Evolutionary conservation across 2,113 vertebrate genomes (phyloP).

Genomic region (Aphyosemion australe): DNA sequence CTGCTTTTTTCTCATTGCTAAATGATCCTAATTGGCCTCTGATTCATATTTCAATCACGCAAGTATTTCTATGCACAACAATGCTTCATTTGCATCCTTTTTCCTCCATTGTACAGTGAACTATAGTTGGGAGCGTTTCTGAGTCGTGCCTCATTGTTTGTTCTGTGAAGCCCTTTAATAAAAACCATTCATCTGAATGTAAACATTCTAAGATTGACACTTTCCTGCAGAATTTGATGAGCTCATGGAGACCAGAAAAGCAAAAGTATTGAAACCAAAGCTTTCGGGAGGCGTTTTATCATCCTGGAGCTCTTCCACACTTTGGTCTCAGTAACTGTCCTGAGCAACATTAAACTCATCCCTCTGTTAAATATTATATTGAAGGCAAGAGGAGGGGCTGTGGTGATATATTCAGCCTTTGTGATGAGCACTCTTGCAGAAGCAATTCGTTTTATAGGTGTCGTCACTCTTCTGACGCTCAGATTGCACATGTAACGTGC

Average conservation of each 20-base stretch:
- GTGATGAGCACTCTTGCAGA: constrained; percentile 20
- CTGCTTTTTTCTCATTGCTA: constrained; percentile 15
- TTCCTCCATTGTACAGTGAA: background rate
- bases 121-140: constrained; percentile 14
- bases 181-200: constrained; percentile 40
- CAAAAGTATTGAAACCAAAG: constrained; percentile 1
- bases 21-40: constrained; percentile 12
- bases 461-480: constrained; percentile 30
- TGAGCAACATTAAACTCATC: constrained; percentile 43
- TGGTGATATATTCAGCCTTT: constrained; percentile 3
- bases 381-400: constrained; percentile 7
- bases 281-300: constrained; percentile 31
- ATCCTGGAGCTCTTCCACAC: constrained; percentile 10
- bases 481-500: background rate
- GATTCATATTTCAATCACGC: constrained; percentile 29
- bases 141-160: constrained; percentile 13
- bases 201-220: constrained; percentile 12
- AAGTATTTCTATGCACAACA: background rate
- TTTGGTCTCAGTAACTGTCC: constrained; percentile 23
- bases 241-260: constrained; percentile 9
- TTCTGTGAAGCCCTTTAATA: constrained; percentile 19
- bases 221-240: constrained; percentile 15
- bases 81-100: background rate
- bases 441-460: constrained; percentile 28
- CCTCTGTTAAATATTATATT: constrained; percentile 48